Percentiles rank a stretch among this genome's conserved stretches.
Conservation (phyloP, 2,888 invertebrate genomes). For the Branchellion lobata region DNA sequence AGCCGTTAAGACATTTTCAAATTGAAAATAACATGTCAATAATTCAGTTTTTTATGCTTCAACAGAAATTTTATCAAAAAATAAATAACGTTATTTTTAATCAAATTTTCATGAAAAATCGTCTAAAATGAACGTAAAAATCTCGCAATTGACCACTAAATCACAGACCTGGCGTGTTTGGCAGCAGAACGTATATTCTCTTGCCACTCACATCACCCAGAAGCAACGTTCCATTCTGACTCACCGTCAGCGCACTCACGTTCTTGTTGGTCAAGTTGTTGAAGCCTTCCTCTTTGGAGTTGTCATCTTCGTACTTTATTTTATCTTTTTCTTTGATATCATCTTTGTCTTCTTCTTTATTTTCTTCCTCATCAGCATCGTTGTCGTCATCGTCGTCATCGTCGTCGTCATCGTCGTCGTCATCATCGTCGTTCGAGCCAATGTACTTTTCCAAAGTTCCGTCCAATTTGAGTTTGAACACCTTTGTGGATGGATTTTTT, state of each 20-base stretch:
- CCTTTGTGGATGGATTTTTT: neutral
- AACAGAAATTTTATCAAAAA: neutral
- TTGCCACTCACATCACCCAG: neutral
- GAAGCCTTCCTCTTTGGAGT: neutral
- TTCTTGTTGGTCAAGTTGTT: neutral
- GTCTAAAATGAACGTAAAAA: neutral
- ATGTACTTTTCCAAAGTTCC: neutral
- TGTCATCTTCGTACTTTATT: neutral
- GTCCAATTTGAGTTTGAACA: neutral
- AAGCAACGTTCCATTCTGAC: constrained; percentile 2
- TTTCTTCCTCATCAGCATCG: neutral
- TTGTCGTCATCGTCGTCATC: neutral
- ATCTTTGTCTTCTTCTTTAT: neutral
- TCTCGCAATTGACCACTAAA: too few species aligned
- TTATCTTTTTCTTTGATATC: neutral
- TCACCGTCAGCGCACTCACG: neutral
- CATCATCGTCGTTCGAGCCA: neutral
- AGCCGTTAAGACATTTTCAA: too few species aligned
- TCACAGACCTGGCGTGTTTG: constrained; percentile 1
- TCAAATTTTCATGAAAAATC: neutral
- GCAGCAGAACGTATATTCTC: neutral
- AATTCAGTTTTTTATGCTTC: too few species aligned
- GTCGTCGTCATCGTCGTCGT: neutral
- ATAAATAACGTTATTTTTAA: neutral
- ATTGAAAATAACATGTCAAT: too few species aligned